Base-by-base conservation (phyloP, 1,140 invertebrate genomes). In the Ostrea edulis region DNA sequence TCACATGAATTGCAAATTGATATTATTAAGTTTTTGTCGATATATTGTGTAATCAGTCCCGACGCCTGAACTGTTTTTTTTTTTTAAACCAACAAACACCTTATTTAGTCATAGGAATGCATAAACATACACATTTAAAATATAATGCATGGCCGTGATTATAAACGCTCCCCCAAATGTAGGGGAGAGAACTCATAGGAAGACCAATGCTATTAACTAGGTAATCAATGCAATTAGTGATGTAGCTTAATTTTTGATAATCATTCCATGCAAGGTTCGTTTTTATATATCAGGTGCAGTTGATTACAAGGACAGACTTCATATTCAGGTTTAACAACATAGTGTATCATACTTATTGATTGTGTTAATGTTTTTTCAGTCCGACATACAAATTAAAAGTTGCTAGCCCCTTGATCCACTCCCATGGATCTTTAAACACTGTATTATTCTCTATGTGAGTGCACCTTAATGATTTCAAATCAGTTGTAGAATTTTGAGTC, bases 1-100 rank as follows among this genome's bases (percentile, higher is more conserved):
- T 62, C 55, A 62, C 55, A 0, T n/a, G 8, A 77, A 77, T 77
- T 77, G 68, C 68, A 77, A 25, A 77, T 77, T 77, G 68, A 77
- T 77, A 77, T 77, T 77, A 77, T 77, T 44, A 44, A 44, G 35
- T 44, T 44, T 77, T 77, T 62, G 55, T 77, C 29, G 35, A 3
- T 77, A 77, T 77, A 12, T 14, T 29, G 14, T 7, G 17, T 77
- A 77, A 77, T 77, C 68, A 77, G 68, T 77, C 68, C 65, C 20
- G 25, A 71, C 22, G 11, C 68, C 8, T 14, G 68, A 77, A 77
- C 5, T 14, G 1, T 29, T 9, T 35, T 77, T n/a, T 62, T 62
- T 44, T 44, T 44, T 44, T 5, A 1, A n/a, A 20, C 17, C 14
- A 14, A 62, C 12, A 62, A 62, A 62, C 55, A 62, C 55, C 55